Base-by-base conservation (phyloP, 1,140 invertebrate species). In the Lamellibrachia luymesi region DNA sequence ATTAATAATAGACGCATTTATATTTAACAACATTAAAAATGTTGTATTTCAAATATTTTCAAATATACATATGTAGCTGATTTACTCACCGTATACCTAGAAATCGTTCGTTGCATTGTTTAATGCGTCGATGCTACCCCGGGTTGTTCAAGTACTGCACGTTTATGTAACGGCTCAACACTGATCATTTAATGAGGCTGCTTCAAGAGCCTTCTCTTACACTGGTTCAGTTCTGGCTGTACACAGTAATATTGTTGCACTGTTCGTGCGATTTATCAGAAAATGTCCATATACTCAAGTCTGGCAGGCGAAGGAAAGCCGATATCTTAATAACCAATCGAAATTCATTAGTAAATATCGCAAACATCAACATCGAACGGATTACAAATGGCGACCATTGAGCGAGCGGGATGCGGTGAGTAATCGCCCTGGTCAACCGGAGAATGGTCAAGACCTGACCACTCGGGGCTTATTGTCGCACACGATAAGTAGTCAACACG, bases 281-380 rank as follows among this genome's bases (percentile, higher is more conserved):
- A 80, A 6, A 6, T 22, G 64, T 80, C 64, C 64, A 22, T 80
- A 10, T 80, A 80, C 64, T 80, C 64, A 80, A 80, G 13, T 4
- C 13, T 8, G 64, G 64, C 64, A 80, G 13, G 64, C 13, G 64
- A 80, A 80, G 13, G 6, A 80, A 6, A 80, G 64, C 64, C 64
- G 64, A 80, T 80, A 80, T 8, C 64, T 80, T 80, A 80, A 80
- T 80, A 80, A 80, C 64, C 64, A 80, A 80, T 80, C 64, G 64
- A 80, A 22, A 80, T 80, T 80, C 64, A 80, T 80, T 80, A 80
- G 64, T 80, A 80, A 80, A 80, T 80, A 80, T 80, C 64, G 64
- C 64, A 80, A 80, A 80, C 64, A 80, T 80, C 64, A 80, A 80
- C 64, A 80, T 4, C 6, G 5, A 22, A 10, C 7, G 64, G 64